Base-by-base conservation (phyloP, 2,888 invertebrate genomes). In the Erebia ligea region DNA sequence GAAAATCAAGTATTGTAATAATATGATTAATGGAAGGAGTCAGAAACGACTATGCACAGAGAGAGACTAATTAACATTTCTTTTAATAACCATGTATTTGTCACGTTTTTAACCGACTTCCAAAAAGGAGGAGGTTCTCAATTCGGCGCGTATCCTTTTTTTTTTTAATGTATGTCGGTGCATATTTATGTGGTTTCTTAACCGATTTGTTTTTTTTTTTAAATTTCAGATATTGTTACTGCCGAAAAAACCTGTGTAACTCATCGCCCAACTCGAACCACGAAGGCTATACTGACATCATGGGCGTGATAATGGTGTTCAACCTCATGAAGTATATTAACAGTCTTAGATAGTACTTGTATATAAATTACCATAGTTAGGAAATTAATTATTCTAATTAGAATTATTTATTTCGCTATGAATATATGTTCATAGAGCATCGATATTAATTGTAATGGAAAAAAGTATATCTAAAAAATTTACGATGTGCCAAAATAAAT, bases 181-280 rank as follows among this genome's bases (percentile, higher is more conserved):
- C n/a, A n/a, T n/a, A n/a, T n/a, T n/a, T n/a, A n/a, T n/a, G n/a
- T n/a, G n/a, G n/a, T n/a, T n/a, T n/a, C n/a, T n/a, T n/a, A n/a
- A n/a, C n/a, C n/a, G n/a, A n/a, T n/a, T n/a, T n/a, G n/a, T n/a
- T n/a, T n/a, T n/a, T n/a, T n/a, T n/a, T n/a, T n/a, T n/a, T n/a
- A n/a, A n/a, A n/a, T 89, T 91, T 17, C 90, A 93, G 92, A 78
- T 95, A 96, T 85, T 98, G 97, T 84, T 97, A 96, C 85, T 98
- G 97, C 82, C 94, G 95, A 54, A 94, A 94, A 59, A 94, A 96
- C 80, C 90, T 97, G 58, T 98, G 97, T 89, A 98, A 97, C 87
- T 89, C 94, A 83, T 94, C 83, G 45, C 87, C 93, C 19, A 90
- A 80, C 70, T 86, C 92, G 2, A 90, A 85, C 82, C 81, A 94